These are phyloP conservation scores for Scaptomyza reducta DNA, from an alignment of 2,888 invertebrate species.

Conservation along the genomic window DNA sequence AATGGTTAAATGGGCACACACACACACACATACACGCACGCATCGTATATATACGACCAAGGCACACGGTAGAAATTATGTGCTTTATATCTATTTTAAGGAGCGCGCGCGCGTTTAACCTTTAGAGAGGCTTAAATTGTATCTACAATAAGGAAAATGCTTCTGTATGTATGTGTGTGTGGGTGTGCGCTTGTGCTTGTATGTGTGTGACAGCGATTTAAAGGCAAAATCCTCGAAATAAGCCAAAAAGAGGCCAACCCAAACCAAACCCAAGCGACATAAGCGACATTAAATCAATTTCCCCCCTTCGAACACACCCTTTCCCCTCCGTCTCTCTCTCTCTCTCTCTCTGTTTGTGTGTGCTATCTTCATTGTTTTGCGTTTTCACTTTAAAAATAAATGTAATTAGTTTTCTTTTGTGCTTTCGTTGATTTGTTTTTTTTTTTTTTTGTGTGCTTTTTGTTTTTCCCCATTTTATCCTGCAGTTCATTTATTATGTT, in stretches of 20 bases:
- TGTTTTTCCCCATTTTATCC: conserved; percentile 3
- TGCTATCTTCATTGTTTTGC: conserved; percentile 1
- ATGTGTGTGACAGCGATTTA: conserved; percentile 61
- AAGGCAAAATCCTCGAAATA: conserved; percentile 74
- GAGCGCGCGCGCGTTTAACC: conserved; percentile 59
- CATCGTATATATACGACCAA: conserved; percentile 4
- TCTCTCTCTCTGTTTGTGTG: neutral
- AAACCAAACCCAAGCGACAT: conserved; percentile 19
- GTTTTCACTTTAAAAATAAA: conserved; percentile 58
- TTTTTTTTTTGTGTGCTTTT: no score
- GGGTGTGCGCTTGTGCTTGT: conserved; percentile 20
- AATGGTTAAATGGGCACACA: conserved; percentile 44
- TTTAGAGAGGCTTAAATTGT: conserved; percentile 72
- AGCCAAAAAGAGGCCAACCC: conserved; percentile 67
- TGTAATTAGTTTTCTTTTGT: conserved; percentile 57
- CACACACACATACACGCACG: conserved; percentile 17
- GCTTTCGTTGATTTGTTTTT: neutral
- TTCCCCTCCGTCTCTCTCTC: neutral
- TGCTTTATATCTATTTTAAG: conserved; percentile 68
- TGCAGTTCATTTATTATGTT: conserved; percentile 44
- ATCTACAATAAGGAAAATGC: conserved; percentile 55
- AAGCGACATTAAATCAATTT: conserved; percentile 56
- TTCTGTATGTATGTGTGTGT: conserved; percentile 16
- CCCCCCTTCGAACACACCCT: conserved; percentile 15
- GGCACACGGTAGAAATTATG: conserved; percentile 47